A percentile compares a stretch with the other conserved stretches of the same genome.
Conservation (phyloP, 2,113 vertebrate species). For the Choloepus hoffmanni region DNA sequence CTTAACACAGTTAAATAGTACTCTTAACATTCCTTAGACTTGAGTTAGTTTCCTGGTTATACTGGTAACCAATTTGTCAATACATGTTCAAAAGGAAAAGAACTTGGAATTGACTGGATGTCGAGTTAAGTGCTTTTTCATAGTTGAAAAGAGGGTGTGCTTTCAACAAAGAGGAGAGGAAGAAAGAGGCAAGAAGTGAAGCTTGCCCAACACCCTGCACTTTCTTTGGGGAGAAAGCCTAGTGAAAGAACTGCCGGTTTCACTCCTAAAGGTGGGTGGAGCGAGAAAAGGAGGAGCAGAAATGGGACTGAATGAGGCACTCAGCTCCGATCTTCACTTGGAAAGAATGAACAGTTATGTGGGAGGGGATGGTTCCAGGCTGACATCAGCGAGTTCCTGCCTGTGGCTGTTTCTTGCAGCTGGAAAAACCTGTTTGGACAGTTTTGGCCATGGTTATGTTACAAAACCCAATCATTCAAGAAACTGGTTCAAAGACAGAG, state of each 20-base stretch:
- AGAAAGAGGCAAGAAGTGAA: background rate
- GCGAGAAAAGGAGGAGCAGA: too few species aligned
- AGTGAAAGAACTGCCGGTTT: background rate
- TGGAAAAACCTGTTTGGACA: constrained; percentile 94
- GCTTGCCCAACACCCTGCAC: accelerated
- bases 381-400: constrained; percentile 53
- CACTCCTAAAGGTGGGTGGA: background rate
- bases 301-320: accelerated
- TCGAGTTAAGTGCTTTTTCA: background rate
- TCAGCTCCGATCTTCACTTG: background rate
- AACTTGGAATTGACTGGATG: accelerated
- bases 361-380: background rate
- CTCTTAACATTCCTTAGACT: background rate
- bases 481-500: constrained; percentile 59
- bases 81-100: background rate
- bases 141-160: background rate
- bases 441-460: constrained; percentile 88
- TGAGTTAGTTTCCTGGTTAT: background rate
- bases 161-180: background rate
- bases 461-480: constrained; percentile 84
- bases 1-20: too few species aligned
- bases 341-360: background rate
- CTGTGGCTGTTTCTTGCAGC: constrained; percentile 86
- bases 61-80: background rate
- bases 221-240: background rate